Base-by-base conservation (phyloP, 2,888 invertebrate species). In the Epistrophe grossulariae region DNA sequence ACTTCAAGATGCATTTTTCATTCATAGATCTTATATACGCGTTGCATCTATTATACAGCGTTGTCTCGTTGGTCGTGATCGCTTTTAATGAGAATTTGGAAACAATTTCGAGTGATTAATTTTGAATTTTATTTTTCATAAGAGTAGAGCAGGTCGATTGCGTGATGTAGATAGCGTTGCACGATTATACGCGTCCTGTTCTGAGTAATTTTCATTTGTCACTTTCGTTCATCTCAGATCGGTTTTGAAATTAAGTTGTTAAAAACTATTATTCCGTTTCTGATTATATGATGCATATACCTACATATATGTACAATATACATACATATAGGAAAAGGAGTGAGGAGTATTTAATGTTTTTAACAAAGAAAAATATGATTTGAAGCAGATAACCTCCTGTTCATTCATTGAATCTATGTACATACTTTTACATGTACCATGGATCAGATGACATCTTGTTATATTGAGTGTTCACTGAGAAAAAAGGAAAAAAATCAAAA, bases 81-180 rank as follows among this genome's bases (percentile, higher is more conserved):
- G 82, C 82, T 79, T 87, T 87, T 87, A 87, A 82, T 82, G 66
- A 79, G 87, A 87, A 87, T 71, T 87, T 71, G 19, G 70, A 79
- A 64, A 38, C 64, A 28, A 79, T 57, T 78, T 62, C 28, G 24
- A 78, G 43, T 43, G 78, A 71, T 64, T 74, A 59, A 71, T 71
- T 45, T 68, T 76, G 66, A 79, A 81, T 64, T 66, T 50, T 68
- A n/a, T 28, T 50, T 50, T 68, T 68, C 50, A 31, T 31, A 50
- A 50, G 66, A 68, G 66, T 87, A 70, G 68, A 87, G 76, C 79
- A 83, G 48, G 72, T 83, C 79, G 79, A 72, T 82, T 79, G 71
- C 82, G 87, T 87, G 87, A 83, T 76, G 19, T 7, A 57, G 87
- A 87, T 87, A 76, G 72, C 15, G 59, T 31, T 6, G 6, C 8